A percentile compares a stretch with the other conserved stretches of the same genome.
Conservation (phyloP, 2,888 invertebrate species). For the Siphonodentalium dalli region DNA sequence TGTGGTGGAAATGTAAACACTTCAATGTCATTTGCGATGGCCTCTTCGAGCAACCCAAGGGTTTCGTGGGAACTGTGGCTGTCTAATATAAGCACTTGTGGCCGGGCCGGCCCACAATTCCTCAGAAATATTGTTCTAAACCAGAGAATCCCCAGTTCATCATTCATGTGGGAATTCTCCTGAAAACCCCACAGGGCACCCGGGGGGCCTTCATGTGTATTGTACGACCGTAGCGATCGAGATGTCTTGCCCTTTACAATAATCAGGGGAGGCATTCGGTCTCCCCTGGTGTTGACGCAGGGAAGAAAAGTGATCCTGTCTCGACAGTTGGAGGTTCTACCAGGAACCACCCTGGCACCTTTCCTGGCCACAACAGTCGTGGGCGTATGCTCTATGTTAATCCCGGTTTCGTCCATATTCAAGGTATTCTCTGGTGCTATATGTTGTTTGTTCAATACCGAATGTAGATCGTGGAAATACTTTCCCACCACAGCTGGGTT, state of each 20-base stretch:
- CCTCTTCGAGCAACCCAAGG: no score
- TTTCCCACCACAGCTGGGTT: slow-evolving; percentile 1
- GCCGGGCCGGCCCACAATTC: not conserved
- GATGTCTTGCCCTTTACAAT: slow-evolving; percentile 14
- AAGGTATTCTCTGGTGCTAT: slow-evolving; percentile 1
- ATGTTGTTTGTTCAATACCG: not conserved
- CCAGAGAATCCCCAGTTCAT: slow-evolving; percentile 5
- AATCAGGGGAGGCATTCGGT: slow-evolving; percentile 16
- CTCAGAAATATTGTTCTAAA: slow-evolving; percentile 7
- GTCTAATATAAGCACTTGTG: not conserved
- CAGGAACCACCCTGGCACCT: slow-evolving; percentile 13
- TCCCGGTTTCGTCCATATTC: slow-evolving; percentile 23
- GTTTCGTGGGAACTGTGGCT: slow-evolving; percentile 2
- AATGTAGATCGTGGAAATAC: slow-evolving; percentile 1
- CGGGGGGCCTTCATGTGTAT: slow-evolving; percentile 1
- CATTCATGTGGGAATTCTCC: slow-evolving; percentile 1
- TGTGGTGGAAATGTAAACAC: no score
- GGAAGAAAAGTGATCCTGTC: slow-evolving; percentile 19
- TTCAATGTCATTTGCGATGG: no score
- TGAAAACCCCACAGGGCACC: slow-evolving; percentile 6
- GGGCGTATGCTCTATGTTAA: slow-evolving; percentile 18
- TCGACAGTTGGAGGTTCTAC: slow-evolving; percentile 1
- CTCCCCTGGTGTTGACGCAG: slow-evolving; percentile 22
- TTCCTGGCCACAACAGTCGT: slow-evolving; percentile 11
- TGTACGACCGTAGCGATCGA: slow-evolving; percentile 1